Evolutionary conservation across 2,888 invertebrate genomes (phyloP).

Genomic region (Nematopogon swammerdamellus): DNA sequence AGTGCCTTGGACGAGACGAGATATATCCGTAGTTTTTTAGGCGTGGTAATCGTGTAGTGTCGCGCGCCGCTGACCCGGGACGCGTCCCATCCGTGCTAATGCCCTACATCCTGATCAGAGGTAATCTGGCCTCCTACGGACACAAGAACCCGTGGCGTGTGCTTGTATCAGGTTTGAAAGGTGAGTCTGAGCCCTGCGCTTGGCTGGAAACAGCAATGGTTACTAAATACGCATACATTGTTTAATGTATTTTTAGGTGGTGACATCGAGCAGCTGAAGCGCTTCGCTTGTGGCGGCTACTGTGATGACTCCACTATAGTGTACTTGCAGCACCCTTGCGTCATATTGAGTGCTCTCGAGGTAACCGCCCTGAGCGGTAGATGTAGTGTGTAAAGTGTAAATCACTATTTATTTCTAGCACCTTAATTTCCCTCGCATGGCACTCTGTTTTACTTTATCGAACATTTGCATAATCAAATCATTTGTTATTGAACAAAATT

Average conservation of each 20-base stretch:
- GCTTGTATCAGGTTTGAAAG: constrained; percentile 82
- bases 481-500: too few relatives aligned
- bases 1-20: too few relatives aligned
- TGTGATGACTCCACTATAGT: constrained; percentile 83
- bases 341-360: constrained; percentile 82
- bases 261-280: constrained; percentile 78
- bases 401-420: too few relatives aligned
- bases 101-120: constrained; percentile 89
- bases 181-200: constrained; percentile 32
- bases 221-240: background rate
- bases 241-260: too few relatives aligned
- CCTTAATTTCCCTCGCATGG: too few relatives aligned
- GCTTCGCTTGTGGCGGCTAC: constrained; percentile 81
- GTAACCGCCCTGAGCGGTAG: constrained; percentile 24
- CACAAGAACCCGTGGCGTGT: constrained; percentile 86
- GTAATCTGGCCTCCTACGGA: constrained; percentile 83
- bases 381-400: background rate
- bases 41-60: too few relatives aligned
- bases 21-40: too few relatives aligned
- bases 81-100: constrained; percentile 54
- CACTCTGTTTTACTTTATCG: too few relatives aligned
- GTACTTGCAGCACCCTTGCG: constrained; percentile 84
- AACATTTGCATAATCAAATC: too few relatives aligned
- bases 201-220: too few relatives aligned
- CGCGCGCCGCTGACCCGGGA: constrained; percentile 21